Conservation (phyloP, 2,888 invertebrate genomes). For the Stegana nigrithorax region DNA sequence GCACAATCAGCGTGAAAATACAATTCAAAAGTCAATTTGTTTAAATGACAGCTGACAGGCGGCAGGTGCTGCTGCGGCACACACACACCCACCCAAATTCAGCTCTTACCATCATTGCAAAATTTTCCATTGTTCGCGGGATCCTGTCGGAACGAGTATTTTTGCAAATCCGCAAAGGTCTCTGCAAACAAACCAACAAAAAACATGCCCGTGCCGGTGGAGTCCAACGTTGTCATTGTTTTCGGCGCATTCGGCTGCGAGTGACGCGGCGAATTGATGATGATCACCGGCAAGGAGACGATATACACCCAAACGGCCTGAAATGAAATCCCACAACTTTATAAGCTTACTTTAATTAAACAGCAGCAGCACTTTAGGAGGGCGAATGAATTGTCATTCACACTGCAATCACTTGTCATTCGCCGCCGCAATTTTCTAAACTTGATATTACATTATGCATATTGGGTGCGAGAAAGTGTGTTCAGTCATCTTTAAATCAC, state of each 20-base stretch:
- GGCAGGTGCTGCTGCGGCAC: neutral
- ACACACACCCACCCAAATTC: neutral
- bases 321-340: too few relatives aligned
- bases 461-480: too few relatives aligned
- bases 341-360: too few relatives aligned
- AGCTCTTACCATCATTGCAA: conserved; percentile 86
- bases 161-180: conserved; percentile 92
- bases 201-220: conserved; percentile 86
- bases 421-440: too few relatives aligned
- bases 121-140: conserved; percentile 90
- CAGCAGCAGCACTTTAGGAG: too few relatives aligned
- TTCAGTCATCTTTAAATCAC: too few relatives aligned
- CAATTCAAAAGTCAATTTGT: neutral
- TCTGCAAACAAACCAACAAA: conserved; percentile 87
- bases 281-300: conserved; percentile 91
- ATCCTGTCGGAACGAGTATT: conserved; percentile 90
- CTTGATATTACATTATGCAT: too few relatives aligned
- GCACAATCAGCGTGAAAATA: neutral
- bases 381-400: too few relatives aligned
- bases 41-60: neutral
- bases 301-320: conserved; percentile 92
- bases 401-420: too few relatives aligned
- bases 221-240: conserved; percentile 88
- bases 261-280: conserved; percentile 87
- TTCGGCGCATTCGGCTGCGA: conserved; percentile 80